phyloP scores from a whole-genome alignment of 2,113 vertebrate genomes.

The Pongo pygmaeus region DNA sequence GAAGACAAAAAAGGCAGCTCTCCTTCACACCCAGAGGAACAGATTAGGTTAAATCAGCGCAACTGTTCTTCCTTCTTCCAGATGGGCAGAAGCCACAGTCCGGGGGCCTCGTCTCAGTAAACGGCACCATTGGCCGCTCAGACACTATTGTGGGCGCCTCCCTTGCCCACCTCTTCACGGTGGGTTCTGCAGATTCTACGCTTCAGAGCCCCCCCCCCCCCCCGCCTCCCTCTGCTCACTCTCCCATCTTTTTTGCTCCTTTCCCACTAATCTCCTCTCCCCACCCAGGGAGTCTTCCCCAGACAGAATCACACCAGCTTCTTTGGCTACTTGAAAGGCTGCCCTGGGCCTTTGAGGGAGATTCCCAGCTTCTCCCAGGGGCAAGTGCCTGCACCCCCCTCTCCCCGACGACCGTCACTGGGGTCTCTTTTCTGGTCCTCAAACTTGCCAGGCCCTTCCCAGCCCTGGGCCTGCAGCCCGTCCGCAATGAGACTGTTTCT shows the following conservation, averaged over 20 bases:
- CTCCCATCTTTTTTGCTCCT: no score
- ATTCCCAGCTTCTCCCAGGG: background rate
- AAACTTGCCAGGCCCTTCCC: background rate
- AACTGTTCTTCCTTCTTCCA: background rate
- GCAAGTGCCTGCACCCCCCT: rapidly evolving
- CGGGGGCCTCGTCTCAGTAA: background rate
- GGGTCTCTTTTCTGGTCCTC: background rate
- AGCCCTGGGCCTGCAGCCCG: background rate
- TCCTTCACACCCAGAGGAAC: background rate
- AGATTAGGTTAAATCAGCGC: no score
- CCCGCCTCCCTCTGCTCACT: no score
- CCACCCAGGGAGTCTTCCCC: background rate
- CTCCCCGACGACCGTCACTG: background rate
- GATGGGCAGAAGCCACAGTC: background rate
- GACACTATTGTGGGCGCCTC: rapidly evolving
- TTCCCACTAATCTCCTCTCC: background rate
- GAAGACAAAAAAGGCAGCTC: background rate
- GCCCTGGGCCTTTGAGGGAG: background rate
- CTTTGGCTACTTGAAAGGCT: background rate
- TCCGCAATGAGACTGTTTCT: no score
- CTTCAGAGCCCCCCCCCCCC: background rate
- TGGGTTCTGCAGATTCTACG: no score
- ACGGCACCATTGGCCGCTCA: rapidly evolving
- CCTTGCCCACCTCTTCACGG: no score
- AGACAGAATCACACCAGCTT: background rate